A percentile compares a stretch with the other conserved stretches of the same genome.
Conservation (phyloP, 2,113 vertebrate species). For the Oryzias javanicus region DNA sequence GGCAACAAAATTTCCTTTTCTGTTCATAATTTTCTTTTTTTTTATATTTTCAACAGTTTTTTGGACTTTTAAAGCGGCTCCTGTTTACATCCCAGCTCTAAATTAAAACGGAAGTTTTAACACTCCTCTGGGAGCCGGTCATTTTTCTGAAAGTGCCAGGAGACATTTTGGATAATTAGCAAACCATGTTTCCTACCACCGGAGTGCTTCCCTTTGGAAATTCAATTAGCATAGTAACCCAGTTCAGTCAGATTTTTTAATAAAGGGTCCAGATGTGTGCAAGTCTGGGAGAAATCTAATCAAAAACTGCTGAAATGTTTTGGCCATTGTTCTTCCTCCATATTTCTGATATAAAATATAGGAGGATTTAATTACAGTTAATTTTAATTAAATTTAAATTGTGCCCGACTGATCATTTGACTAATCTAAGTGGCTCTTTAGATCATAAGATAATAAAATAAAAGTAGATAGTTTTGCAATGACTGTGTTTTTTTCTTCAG, state of each 20-base stretch:
- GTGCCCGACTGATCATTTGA: too few species aligned
- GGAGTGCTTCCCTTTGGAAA: constrained; percentile 65
- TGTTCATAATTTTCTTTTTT: neutral
- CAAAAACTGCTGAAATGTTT: neutral
- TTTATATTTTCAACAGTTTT: neutral
- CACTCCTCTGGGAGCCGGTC: constrained; percentile 39
- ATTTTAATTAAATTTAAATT: too few species aligned
- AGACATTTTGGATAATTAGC: constrained; percentile 71
- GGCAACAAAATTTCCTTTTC: too few species aligned
- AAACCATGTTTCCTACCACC: constrained; percentile 57
- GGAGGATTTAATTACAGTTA: too few species aligned
- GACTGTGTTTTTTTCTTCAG: too few species aligned
- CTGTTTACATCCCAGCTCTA: constrained; percentile 52
- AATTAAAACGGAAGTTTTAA: constrained; percentile 44
- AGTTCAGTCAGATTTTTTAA: constrained; percentile 64
- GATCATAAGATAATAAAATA: too few species aligned
- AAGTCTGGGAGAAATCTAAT: constrained; percentile 21
- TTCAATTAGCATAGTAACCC: constrained; percentile 70
- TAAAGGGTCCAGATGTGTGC: constrained; percentile 6
- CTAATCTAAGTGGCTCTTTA: too few species aligned
- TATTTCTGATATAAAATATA: too few species aligned
- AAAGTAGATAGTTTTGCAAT: too few species aligned
- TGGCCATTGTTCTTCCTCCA: too few species aligned
- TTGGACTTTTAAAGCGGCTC: neutral
- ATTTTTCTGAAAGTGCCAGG: constrained; percentile 59